These are phyloP conservation scores for Eudemis profundana DNA, from an alignment of 2,888 invertebrate species.

Conservation along the genomic window DNA sequence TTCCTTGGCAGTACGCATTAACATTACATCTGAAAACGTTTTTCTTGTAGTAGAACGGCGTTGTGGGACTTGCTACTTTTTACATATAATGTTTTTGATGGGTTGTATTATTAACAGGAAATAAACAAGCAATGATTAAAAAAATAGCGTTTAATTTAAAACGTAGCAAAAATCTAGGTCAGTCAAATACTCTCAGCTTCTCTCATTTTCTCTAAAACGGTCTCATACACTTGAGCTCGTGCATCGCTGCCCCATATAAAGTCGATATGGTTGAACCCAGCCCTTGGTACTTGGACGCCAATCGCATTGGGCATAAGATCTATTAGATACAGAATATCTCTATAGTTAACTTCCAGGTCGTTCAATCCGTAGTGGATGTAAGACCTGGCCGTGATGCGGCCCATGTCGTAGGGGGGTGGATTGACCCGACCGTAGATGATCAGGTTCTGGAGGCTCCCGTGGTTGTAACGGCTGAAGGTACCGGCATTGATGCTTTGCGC, in stretches of 20 bases:
- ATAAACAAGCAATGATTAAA: not conserved
- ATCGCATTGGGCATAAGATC: slow-evolving; percentile 53
- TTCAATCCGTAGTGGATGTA: slow-evolving; percentile 59
- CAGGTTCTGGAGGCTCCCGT: slow-evolving; percentile 54
- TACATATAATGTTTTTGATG: too few species aligned
- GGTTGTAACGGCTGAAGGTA: slow-evolving; percentile 61
- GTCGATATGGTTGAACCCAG: slow-evolving; percentile 60
- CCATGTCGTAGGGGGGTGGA: slow-evolving; percentile 62
- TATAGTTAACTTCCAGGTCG: slow-evolving; percentile 54
- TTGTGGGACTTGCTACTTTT: too few species aligned
- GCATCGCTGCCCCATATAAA: slow-evolving; percentile 62
- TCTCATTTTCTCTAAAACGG: slow-evolving; percentile 52
- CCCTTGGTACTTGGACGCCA: slow-evolving; percentile 48
- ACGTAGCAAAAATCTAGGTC: too few species aligned
- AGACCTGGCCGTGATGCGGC: slow-evolving; percentile 53
- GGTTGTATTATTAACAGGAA: not conserved
- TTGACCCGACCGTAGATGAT: slow-evolving; percentile 53
- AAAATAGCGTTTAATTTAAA: not conserved
- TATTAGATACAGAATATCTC: slow-evolving; percentile 54
- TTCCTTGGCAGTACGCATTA: too few species aligned
- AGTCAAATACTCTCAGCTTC: slow-evolving; percentile 51
- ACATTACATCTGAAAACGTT: too few species aligned
- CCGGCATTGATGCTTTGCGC: slow-evolving; percentile 59
- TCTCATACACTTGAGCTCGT: slow-evolving; percentile 53
- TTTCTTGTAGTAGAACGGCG: too few species aligned